Percentiles rank a stretch among this genome's conserved stretches.
Evolutionary conservation across 1,140 invertebrate genomes (phyloP).

Genomic region (Chlorops oryzae): DNA sequence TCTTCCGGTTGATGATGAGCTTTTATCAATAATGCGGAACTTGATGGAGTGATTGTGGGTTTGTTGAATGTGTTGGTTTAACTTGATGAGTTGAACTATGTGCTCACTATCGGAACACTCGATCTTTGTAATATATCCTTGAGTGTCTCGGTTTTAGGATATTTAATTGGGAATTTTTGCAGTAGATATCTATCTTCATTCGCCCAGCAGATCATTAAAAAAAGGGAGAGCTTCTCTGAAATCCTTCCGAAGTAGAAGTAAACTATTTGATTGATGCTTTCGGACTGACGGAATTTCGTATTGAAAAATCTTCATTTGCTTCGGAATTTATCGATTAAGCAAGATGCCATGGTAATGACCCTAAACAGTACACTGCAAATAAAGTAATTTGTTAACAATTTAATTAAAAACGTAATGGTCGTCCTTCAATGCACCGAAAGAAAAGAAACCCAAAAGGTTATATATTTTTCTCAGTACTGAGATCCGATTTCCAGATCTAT

Average conservation of each 20-base stretch:
- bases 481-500: no score
- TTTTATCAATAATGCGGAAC: not conserved
- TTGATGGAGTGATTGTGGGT: not conserved
- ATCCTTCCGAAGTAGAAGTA: no score
- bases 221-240: not conserved
- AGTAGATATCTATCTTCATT: constrained; percentile 34
- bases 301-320: no score
- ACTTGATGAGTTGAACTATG: not conserved
- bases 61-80: not conserved
- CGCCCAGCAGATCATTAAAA: constrained; percentile 39
- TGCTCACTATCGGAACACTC: constrained; percentile 45
- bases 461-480: no score
- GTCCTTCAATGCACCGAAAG: not conserved
- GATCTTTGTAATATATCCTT: constrained; percentile 40
- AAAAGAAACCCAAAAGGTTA: no score
- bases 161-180: constrained; percentile 31
- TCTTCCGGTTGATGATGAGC: not conserved
- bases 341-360: not conserved
- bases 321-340: no score
- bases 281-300: not conserved
- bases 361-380: not conserved
- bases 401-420: not conserved
- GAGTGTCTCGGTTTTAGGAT: constrained; percentile 32
- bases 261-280: no score
- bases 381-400: not conserved